Conservation (phyloP, 2,113 vertebrate genomes). For the Megaptera novaeangliae region DNA sequence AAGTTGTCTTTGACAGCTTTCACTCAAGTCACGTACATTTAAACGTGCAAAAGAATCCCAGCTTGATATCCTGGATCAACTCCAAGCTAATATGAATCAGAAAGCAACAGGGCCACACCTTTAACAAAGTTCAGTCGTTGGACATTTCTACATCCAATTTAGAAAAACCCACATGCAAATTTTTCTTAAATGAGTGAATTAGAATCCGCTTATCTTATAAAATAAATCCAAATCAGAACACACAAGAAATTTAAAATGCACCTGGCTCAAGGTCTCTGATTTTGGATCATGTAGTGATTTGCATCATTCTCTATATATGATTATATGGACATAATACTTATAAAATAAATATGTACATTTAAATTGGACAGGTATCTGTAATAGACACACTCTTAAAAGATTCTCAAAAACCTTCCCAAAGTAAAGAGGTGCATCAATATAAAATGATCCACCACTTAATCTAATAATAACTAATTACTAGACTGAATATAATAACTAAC, state of each 20-base stretch:
- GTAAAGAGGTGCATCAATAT: neutral
- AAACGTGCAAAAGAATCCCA: constrained; percentile 19
- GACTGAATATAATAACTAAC: neutral
- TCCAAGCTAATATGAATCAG: neutral
- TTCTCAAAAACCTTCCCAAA: neutral
- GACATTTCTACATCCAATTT: constrained; percentile 7
- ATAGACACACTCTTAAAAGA: neutral
- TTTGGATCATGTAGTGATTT: neutral
- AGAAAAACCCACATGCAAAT: constrained; percentile 13
- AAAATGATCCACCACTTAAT: neutral
- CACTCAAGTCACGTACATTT: neutral
- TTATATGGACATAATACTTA: neutral
- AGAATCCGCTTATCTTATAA: neutral
- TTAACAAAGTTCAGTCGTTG: constrained; percentile 41
- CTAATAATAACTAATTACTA: neutral
- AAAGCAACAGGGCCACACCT: constrained; percentile 22
- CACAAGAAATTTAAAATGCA: constrained; percentile 43
- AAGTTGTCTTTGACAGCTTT: constrained; percentile 42
- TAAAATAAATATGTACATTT: neutral
- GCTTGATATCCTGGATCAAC: constrained; percentile 38
- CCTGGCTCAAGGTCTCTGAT: neutral
- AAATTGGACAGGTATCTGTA: neutral
- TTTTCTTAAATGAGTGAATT: neutral
- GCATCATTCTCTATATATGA: neutral
- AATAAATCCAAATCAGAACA: neutral